Evolutionary conservation across 2,888 invertebrate species (phyloP), one percentile per base, ranked within the genome.

Genomic region (Cancer borealis): DNA sequence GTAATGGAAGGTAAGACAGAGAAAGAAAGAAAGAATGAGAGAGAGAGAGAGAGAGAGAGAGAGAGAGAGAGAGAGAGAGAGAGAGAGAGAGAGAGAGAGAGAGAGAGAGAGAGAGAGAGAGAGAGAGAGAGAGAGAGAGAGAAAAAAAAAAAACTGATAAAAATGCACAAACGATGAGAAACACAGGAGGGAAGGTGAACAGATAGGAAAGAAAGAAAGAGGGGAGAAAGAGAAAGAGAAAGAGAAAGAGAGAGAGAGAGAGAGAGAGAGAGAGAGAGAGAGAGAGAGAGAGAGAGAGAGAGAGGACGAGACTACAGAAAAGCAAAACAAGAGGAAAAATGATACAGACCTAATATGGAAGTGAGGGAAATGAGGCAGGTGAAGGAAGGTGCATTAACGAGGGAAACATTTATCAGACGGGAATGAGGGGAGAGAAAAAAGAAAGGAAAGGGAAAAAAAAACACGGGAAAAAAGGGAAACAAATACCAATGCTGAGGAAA

Each of bases 171-270:
- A 39, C 39, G 39, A 39, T 39, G 39, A 39, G 39, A 39, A 39
- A 39, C 39, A 39, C 39, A 39, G 26, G 26, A 39, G 66, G 30
- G 91, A 60, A 17, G 39, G 26, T 60, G 60, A 91, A 39, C 39
- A 39, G 39, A 39, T 39, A 39, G 39, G 73, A 92, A 26, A 45
- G 45, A 91, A 3, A 79, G 47, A 45, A 47, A 79, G 49, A 84
- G 84, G 84, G 84, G 49, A 84, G 84, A 47, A 30, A 92, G 92
- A 84, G 84, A 84, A 12, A 84, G 92, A 79, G 49, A 84, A 49
- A 84, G 46, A 45, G 45, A 91, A 3, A 79, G 47, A 45, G 79
- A 79, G 49, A 84, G 84, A 30, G 84, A 92, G 49, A 84, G 84
- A 47, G 49, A 92, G 92, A 84, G 84, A 84, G 12, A 84, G 92